Evolutionary conservation across 2,888 invertebrate species (phyloP).

Genomic region (Artemia sinica): DNA sequence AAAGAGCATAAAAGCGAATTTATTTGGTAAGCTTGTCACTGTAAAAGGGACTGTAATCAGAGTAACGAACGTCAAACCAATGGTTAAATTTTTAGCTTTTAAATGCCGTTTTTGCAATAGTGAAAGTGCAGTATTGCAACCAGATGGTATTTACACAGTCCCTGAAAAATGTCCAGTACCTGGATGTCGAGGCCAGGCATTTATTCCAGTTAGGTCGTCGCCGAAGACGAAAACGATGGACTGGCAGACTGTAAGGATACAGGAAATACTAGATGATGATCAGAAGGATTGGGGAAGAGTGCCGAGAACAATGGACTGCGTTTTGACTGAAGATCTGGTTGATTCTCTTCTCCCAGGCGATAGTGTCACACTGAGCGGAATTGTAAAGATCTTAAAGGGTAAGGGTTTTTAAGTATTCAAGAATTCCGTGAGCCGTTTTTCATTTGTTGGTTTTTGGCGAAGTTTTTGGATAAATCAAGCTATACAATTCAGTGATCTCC

Average conservation of each 20-base stretch:
- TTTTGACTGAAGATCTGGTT: conserved; percentile 63
- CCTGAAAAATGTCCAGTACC: conserved; percentile 41
- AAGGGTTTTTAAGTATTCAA: background rate
- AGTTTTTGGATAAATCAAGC: no score
- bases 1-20: conserved; percentile 24
- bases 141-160: conserved; percentile 40
- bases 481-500: no score
- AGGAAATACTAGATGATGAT: conserved; percentile 53
- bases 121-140: conserved; percentile 48
- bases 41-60: conserved; percentile 69
- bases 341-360: conserved; percentile 71
- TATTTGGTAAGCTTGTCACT: conserved; percentile 50
- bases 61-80: conserved; percentile 52
- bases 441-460: no score
- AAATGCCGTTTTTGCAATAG: conserved; percentile 48
- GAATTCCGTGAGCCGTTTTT: no score
- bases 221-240: conserved; percentile 53
- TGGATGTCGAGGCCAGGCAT: conserved; percentile 43
- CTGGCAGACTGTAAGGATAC: conserved; percentile 62
- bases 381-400: conserved; percentile 46
- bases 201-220: conserved; percentile 45
- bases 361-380: conserved; percentile 65
- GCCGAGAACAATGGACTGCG: conserved; percentile 65
- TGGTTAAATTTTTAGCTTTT: conserved; percentile 60
- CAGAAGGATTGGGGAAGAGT: conserved; percentile 44